These are phyloP conservation scores for Platanista minor DNA, from an alignment of 2,113 vertebrate genomes.

Conservation along the genomic window DNA sequence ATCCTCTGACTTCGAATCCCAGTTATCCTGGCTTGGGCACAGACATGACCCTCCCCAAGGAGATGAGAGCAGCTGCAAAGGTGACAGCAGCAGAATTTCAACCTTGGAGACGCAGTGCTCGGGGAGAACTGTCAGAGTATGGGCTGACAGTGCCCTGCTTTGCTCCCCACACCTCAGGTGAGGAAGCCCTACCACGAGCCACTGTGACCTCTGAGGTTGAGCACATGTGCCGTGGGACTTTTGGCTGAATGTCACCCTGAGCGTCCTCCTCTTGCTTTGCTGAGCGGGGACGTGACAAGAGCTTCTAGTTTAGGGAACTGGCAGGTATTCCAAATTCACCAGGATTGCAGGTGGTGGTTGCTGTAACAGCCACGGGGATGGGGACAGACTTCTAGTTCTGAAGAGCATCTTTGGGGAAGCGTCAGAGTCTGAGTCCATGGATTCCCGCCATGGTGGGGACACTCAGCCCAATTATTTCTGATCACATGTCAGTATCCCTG, in stretches of 20 bases:
- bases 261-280: not conserved
- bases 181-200: rapidly evolving
- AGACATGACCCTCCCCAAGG: not conserved
- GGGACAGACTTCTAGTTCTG: not conserved
- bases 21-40: not conserved
- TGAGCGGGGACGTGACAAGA: not conserved
- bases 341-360: not conserved
- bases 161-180: not conserved
- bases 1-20: not conserved
- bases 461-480: not conserved
- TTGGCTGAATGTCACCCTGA: not conserved
- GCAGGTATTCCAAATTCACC: not conserved
- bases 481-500: not conserved
- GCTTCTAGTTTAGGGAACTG: not conserved
- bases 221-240: not conserved
- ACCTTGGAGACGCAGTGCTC: not conserved
- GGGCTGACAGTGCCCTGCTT: not conserved
- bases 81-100: not conserved
- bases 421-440: not conserved
- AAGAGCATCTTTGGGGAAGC: not conserved
- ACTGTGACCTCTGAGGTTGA: not conserved
- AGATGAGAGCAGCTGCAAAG: not conserved
- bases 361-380: not conserved
- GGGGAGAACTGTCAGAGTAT: rapidly evolving
- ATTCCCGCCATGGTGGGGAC: not conserved